Percentiles rank a stretch among this genome's conserved stretches.
Conservation (phyloP, 2,113 vertebrate genomes). For the Micronycteris hirsuta region DNA sequence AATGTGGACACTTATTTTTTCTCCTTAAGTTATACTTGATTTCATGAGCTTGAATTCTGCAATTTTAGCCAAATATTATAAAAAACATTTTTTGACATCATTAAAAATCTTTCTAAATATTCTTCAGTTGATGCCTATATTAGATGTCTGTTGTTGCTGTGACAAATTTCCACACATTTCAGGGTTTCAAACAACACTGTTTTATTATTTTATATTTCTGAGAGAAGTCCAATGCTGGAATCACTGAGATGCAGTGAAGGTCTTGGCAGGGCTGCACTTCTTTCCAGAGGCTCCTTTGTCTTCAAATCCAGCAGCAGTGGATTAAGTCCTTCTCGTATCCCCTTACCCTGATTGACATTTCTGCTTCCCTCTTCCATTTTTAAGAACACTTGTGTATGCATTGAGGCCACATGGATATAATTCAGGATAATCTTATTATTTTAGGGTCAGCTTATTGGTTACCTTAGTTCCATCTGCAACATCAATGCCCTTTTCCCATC, state of each 20-base stretch:
- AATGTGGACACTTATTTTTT: neutral
- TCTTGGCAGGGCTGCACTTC: too few species aligned
- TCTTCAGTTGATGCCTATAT: neutral
- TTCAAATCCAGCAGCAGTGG: neutral
- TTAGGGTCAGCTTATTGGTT: neutral
- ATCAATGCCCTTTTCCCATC: neutral
- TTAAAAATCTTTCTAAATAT: neutral
- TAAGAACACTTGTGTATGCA: neutral
- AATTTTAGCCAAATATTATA: neutral
- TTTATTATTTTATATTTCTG: neutral
- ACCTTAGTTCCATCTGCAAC: neutral
- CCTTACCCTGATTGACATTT: accelerated
- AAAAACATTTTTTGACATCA: neutral
- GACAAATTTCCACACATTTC: neutral
- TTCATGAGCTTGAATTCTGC: neutral
- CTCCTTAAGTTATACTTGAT: neutral
- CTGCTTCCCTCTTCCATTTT: neutral
- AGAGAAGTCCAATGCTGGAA: neutral
- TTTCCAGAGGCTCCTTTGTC: neutral
- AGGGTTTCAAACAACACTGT: neutral
- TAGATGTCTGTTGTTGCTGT: neutral
- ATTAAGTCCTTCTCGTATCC: neutral
- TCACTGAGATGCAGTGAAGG: neutral
- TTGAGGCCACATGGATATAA: accelerated
- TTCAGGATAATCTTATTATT: neutral